These are phyloP conservation scores for Micromesistius poutassou DNA, from an alignment of 2,797 vertebrate genomes.

Conservation along the genomic window DNA sequence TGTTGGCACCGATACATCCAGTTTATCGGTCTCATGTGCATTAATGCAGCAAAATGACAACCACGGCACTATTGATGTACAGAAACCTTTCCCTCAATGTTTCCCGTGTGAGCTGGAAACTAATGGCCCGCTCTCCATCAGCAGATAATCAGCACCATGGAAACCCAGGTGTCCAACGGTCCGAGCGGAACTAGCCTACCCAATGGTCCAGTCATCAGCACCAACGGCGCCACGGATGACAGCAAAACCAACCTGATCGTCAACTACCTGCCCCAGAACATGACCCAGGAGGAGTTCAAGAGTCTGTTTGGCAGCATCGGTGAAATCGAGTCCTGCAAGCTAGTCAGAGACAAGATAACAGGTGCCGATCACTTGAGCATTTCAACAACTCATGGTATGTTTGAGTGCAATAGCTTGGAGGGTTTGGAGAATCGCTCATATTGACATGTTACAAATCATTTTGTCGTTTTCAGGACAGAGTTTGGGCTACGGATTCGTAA, in stretches of 20 bases:
- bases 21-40: neutral
- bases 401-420: neutral
- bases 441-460: neutral
- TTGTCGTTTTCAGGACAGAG: conserved; percentile 82
- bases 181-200: conserved; percentile 86
- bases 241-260: conserved; percentile 98
- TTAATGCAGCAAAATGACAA: conserved; percentile 14
- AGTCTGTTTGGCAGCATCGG: conserved; percentile 96
- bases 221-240: conserved; percentile 85
- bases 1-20: too few species aligned
- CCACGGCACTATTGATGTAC: too few species aligned
- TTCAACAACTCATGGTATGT: too few species aligned
- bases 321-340: conserved; percentile 94
- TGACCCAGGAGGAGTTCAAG: conserved; percentile 97
- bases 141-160: conserved; percentile 99
- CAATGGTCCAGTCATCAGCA: conserved; percentile 87
- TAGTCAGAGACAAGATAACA: conserved; percentile 96
- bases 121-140: conserved; percentile 74
- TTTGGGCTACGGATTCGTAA: conserved; percentile 95
- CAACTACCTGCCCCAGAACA: conserved; percentile 97
- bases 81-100: too few species aligned
- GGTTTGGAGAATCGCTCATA: neutral
- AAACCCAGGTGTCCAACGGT: conserved; percentile 95
- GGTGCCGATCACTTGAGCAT: conserved; percentile 63
- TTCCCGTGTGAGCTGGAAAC: conserved; percentile 34